Evolutionary conservation across 1,140 invertebrate species (phyloP).

Genomic region (Pemphigus obesinymphae): DNA sequence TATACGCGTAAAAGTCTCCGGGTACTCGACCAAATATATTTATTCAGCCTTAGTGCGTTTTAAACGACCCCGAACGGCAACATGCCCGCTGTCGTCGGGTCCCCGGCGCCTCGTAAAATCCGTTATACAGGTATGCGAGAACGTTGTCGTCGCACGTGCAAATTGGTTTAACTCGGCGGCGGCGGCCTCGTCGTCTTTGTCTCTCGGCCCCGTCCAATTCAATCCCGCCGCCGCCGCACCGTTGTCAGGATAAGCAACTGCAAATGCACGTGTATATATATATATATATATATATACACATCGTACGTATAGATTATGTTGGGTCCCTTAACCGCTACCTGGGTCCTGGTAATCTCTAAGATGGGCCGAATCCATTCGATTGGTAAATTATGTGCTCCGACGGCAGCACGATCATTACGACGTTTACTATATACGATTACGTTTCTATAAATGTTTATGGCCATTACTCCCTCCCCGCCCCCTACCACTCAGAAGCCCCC

Average conservation of each 20-base stretch:
- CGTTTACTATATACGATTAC: conserved; percentile 9
- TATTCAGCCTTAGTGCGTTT: conserved; percentile 27
- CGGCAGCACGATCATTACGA: conserved; percentile 6
- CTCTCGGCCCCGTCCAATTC: background rate
- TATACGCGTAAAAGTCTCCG: background rate
- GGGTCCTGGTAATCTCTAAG: background rate
- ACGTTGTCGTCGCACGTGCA: conserved; percentile 31
- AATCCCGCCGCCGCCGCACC: background rate
- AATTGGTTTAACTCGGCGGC: conserved; percentile 19
- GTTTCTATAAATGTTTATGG: conserved; percentile 21
- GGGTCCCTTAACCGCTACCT: too few relatives aligned
- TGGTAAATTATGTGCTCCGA: conserved; percentile 12
- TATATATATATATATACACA: background rate
- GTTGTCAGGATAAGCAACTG: background rate
- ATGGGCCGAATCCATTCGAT: background rate
- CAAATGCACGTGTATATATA: background rate
- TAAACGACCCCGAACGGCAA: conserved; percentile 14
- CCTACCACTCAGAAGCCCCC: too few relatives aligned
- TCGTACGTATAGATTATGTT: too few relatives aligned
- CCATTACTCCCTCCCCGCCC: too few relatives aligned
- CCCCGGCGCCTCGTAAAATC: conserved; percentile 10
- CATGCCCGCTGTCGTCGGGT: background rate
- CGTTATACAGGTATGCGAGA: background rate
- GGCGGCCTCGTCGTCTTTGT: background rate
- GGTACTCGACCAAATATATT: conserved; percentile 23